Evolutionary conservation across 2,113 vertebrate species (phyloP).

Genomic region (Charina bottae): DNA sequence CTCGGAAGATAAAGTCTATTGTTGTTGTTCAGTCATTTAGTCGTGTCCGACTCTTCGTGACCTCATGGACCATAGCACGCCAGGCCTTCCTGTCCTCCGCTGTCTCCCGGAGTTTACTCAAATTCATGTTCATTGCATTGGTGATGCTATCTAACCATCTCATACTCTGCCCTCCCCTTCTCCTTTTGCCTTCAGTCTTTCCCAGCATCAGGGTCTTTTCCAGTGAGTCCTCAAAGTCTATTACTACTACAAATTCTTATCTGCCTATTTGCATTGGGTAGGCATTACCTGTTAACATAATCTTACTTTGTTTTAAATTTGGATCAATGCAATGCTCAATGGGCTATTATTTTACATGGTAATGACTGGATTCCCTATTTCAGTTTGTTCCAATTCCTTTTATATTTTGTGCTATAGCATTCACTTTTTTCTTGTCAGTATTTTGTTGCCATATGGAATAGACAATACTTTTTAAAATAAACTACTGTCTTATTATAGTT

Average conservation of each 20-base stretch:
- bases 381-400: background rate
- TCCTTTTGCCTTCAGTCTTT: too few relatives aligned
- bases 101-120: too few relatives aligned
- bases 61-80: too few relatives aligned
- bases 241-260: background rate
- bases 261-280: background rate
- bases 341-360: background rate
- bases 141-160: too few relatives aligned
- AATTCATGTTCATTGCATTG: too few relatives aligned
- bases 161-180: too few relatives aligned
- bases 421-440: background rate
- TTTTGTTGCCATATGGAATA: background rate
- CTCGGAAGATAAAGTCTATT: background rate
- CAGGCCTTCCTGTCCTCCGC: too few relatives aligned
- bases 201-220: too few relatives aligned
- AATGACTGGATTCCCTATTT: background rate
- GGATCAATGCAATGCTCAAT: background rate
- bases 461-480: background rate
- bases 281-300: background rate
- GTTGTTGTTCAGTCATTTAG: too few relatives aligned
- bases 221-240: too few relatives aligned
- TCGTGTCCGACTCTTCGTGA: too few relatives aligned
- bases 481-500: background rate
- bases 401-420: background rate
- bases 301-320: background rate